These are phyloP conservation scores for Lota lota DNA, from an alignment of 2,113 vertebrate genomes.

Conservation along the genomic window DNA sequence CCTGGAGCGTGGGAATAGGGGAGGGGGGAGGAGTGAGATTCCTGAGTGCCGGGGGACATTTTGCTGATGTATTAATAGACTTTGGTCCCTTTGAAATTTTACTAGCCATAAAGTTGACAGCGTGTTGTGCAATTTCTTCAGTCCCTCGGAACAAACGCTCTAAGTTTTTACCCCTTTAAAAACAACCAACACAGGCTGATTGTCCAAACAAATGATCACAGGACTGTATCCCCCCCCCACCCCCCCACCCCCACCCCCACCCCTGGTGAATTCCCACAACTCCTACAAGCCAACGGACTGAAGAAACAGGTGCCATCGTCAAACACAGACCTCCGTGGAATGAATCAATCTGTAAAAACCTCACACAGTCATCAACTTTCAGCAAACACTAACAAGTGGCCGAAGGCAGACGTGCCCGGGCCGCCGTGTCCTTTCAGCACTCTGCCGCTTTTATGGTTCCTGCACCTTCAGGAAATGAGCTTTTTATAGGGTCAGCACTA, in stretches of 20 bases:
- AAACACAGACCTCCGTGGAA: conserved; percentile 64
- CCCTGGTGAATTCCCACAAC: conserved; percentile 29
- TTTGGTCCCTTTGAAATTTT: conserved; percentile 90
- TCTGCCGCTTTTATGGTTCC: conserved; percentile 87
- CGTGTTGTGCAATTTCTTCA: conserved; percentile 74
- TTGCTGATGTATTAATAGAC: conserved; percentile 84
- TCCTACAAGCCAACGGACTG: conserved; percentile 52
- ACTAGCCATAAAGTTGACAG: conserved; percentile 91
- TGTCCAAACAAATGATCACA: conserved; percentile 57
- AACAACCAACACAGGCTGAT: conserved; percentile 56
- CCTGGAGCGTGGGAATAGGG: conserved; percentile 72
- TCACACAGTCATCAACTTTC: conserved; percentile 70
- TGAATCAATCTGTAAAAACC: conserved; percentile 75
- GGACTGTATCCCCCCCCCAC: conserved; percentile 48
- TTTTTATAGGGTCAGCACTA: conserved; percentile 90
- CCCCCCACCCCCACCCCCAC: conserved; percentile 24
- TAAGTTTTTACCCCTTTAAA: conserved; percentile 59
- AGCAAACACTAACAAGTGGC: conserved; percentile 64
- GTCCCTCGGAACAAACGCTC: conserved; percentile 42
- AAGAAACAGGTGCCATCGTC: conserved; percentile 70
- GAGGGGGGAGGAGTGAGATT: conserved; percentile 75
- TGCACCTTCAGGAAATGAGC: conserved; percentile 86
- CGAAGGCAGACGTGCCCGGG: conserved; percentile 71
- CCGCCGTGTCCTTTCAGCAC: conserved; percentile 73
- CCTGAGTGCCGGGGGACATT: conserved; percentile 78